Conservation (phyloP, 2,797 vertebrate genomes). For the Pempheris klunzingeri region DNA sequence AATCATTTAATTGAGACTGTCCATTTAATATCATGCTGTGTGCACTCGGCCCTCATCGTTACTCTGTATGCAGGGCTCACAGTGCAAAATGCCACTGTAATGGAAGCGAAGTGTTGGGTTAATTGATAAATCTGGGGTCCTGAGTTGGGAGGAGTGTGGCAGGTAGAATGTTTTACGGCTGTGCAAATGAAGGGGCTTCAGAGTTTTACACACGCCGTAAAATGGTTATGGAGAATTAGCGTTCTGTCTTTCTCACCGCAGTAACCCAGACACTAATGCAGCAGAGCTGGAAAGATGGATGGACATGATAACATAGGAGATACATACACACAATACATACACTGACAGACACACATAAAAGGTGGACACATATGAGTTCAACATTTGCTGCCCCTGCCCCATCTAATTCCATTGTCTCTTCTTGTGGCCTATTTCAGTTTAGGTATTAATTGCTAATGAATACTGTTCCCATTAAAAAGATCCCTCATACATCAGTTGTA, state of each 20-base stretch:
- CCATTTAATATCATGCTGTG: conserved; percentile 54
- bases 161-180: conserved; percentile 80
- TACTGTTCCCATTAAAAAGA: conserved; percentile 74
- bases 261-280: conserved; percentile 69
- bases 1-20: conserved; percentile 63
- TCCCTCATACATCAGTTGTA: conserved; percentile 66
- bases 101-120: conserved; percentile 81
- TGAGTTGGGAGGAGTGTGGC: conserved; percentile 73
- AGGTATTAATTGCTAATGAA: conserved; percentile 79
- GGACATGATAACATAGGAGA: conserved; percentile 42
- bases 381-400: conserved; percentile 37
- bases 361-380: conserved; percentile 33
- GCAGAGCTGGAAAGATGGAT: conserved; percentile 46
- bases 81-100: conserved; percentile 75
- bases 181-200: conserved; percentile 83
- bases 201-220: conserved; percentile 85
- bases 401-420: conserved; percentile 44
- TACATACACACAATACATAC: conserved; percentile 44
- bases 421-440: conserved; percentile 66
- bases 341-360: conserved; percentile 45
- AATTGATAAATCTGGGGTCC: conserved; percentile 83
- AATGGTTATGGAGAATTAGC: conserved; percentile 85
- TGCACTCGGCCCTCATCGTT: conserved; percentile 53
- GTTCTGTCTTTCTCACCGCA: conserved; percentile 59
- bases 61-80: conserved; percentile 61